phyloP scores from a whole-genome alignment of 1,140 invertebrate species.

The Pomacea maculata region DNA sequence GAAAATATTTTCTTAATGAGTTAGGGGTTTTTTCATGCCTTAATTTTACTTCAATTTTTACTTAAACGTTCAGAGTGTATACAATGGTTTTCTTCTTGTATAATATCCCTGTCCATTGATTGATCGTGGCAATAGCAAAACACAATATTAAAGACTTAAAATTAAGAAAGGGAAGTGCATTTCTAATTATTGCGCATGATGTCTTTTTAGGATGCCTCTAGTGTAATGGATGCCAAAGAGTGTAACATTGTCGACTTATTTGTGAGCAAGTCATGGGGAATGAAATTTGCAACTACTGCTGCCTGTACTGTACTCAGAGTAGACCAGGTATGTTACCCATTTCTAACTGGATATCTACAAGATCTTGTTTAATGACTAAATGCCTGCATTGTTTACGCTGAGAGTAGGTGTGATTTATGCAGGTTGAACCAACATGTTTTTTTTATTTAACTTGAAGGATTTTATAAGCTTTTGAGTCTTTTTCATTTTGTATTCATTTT shows the following conservation, averaged over 20 bases:
- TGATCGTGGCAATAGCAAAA: too few species aligned
- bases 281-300: constrained; percentile 94
- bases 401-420: too few species aligned
- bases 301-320: constrained; percentile 94
- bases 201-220: constrained; percentile 64
- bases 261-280: constrained; percentile 88
- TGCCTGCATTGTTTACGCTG: too few species aligned
- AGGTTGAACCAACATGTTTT: too few species aligned
- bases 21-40: not conserved
- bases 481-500: too few species aligned
- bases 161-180: not conserved
- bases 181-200: too few species aligned
- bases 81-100: not conserved
- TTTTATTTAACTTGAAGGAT: too few species aligned
- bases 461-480: too few species aligned
- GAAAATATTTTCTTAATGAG: not conserved
- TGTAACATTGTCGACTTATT: constrained; percentile 73
- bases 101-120: too few species aligned
- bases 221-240: constrained; percentile 79
- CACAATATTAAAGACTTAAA: too few species aligned
- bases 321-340: constrained; percentile 72
- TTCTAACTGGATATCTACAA: not conserved
- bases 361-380: not conserved
- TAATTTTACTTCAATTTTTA: not conserved
- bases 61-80: not conserved